Base-by-base conservation (phyloP, 1,140 invertebrate species). In the Platyura marginata region DNA sequence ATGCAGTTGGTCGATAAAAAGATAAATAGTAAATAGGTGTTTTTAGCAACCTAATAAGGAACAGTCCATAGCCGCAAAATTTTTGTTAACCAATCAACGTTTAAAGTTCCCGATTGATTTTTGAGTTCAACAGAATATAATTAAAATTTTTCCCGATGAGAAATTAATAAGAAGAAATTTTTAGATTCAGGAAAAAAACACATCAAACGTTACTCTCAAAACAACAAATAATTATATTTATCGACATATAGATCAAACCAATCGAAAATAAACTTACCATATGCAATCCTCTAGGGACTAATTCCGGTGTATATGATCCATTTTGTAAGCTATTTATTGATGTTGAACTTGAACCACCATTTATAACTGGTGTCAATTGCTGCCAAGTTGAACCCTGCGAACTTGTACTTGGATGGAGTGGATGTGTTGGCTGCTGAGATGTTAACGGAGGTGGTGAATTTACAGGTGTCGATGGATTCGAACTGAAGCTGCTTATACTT, bases 401-500 rank as follows among this genome's bases (percentile, higher is more conserved):
- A 56, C 59, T 38, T 57, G 57, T 48, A 61, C 68, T 61, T 37
- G 57, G 51, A 48, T 67, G 72, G 49, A 66, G 69, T 36, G 66
- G 69, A 44, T 68, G 69, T 37, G 64, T 63, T 49, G 65, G 68
- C 40, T 47, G 44, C 41, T 72, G 66, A 34, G 69, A 65, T 19
- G 79, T 80, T 52, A 79, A 70, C 42, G 80, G 86, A 44, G 81
- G 84, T 36, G 87, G 83, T 45, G 84, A 85, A 67, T 83, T 87
- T 46, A 85, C 78, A 25, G 85, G 84, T 25, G 84, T 87, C 49
- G 81, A 79, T 49, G 88, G 87, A 58, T 90, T n/a, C 6, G 6
- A 8, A 80, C 79, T 50, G 25, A 89, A 93, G 70, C 86, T 92
- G 62, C 82, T 87, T 59, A 80, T 77, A 69, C 85, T 84, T 65